phyloP scores from a whole-genome alignment of 2,888 invertebrate genomes.

The Cyrtodaria siliqua region DNA sequence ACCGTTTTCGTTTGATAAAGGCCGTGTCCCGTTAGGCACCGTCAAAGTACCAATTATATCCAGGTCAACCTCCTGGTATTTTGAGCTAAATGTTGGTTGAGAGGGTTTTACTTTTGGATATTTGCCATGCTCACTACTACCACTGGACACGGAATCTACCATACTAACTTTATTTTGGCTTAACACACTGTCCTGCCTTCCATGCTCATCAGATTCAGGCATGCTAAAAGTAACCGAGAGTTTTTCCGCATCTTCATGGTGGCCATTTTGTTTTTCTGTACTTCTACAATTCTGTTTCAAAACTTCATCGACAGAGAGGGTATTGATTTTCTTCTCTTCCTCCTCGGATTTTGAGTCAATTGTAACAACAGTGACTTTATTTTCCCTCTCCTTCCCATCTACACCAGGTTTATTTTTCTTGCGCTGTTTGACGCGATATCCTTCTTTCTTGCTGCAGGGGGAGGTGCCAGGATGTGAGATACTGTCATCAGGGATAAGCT shows the following conservation, averaged over 20 bases:
- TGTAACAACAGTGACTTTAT: conserved; percentile 73
- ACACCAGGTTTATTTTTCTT: conserved; percentile 66
- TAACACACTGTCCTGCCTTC: conserved; percentile 28
- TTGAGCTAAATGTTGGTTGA: conserved; percentile 59
- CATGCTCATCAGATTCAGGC: conserved; percentile 22
- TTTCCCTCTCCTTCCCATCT: conserved; percentile 66
- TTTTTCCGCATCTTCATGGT: conserved; percentile 48
- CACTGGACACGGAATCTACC: conserved; percentile 61
- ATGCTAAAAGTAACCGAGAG: conserved; percentile 56
- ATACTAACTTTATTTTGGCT: conserved; percentile 62
- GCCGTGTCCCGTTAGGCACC: conserved; percentile 52
- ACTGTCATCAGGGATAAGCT: conserved; percentile 60
- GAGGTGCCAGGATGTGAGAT: neutral
- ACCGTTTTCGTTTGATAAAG: conserved; percentile 44
- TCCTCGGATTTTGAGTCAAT: conserved; percentile 69
- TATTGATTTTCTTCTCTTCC: conserved; percentile 70
- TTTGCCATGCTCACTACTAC: conserved; percentile 54
- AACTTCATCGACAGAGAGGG: conserved; percentile 74
- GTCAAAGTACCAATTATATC: conserved; percentile 58
- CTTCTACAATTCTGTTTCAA: conserved; percentile 53
- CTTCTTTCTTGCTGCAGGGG: conserved; percentile 45
- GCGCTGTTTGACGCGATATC: conserved; percentile 76
- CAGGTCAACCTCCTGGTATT: conserved; percentile 56
- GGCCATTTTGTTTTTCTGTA: conserved; percentile 44
- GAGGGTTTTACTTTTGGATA: conserved; percentile 59